Conservation (phyloP, 2,113 vertebrate genomes). For the Myotis davidii region DNA sequence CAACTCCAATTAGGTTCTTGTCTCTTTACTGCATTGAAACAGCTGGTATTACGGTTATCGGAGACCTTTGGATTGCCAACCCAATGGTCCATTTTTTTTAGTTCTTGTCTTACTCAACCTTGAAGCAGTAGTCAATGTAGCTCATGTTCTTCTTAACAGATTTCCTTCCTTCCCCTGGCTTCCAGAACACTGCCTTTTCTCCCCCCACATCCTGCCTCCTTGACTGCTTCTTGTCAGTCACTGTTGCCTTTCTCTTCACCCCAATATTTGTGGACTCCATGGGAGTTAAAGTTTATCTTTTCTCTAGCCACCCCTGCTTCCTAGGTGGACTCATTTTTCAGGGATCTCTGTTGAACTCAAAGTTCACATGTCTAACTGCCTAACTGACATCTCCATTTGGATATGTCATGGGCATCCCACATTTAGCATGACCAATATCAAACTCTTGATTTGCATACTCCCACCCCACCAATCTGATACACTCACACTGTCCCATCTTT, state of each 20-base stretch:
- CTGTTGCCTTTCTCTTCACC: neutral
- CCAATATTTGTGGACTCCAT: neutral
- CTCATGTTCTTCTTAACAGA: neutral
- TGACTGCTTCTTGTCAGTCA: neutral
- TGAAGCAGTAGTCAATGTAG: neutral
- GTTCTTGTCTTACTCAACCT: neutral
- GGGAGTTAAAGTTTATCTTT: neutral
- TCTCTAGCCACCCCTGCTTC: neutral
- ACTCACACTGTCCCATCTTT: neutral
- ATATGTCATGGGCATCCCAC: neutral
- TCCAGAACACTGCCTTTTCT: neutral
- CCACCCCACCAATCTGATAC: accelerated
- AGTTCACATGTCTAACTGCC: neutral
- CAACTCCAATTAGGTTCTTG: neutral
- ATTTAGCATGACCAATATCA: neutral
- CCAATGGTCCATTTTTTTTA: neutral
- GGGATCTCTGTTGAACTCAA: neutral
- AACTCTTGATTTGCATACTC: neutral
- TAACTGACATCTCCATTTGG: neutral
- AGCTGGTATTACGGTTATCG: neutral
- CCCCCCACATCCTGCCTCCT: neutral
- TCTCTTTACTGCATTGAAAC: neutral
- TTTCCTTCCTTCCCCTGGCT: neutral
- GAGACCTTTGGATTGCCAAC: neutral
- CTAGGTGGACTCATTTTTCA: neutral